These are phyloP conservation scores for Hyperopisus bebe DNA, from an alignment of 2,113 vertebrate species.

Conservation along the genomic window DNA sequence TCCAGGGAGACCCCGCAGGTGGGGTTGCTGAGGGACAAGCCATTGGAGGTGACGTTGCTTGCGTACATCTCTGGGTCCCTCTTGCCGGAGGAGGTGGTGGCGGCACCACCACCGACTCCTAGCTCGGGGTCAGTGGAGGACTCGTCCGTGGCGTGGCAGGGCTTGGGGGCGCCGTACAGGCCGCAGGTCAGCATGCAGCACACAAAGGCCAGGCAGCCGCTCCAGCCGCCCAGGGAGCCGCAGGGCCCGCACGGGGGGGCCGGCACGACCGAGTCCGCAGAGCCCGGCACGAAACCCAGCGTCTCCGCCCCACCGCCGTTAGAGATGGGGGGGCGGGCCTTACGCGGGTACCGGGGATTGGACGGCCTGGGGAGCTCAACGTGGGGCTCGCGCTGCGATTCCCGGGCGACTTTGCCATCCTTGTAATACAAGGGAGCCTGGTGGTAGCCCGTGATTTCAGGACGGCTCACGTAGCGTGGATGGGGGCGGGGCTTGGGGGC, in stretches of 20 bases:
- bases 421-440: conserved; percentile 45
- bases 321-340: conserved; percentile 57
- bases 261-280: conserved; percentile 58
- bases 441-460: conserved; percentile 58
- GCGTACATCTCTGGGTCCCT: conserved; percentile 41
- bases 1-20: conserved; percentile 53
- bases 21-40: conserved; percentile 62
- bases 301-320: conserved; percentile 68
- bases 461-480: conserved; percentile 44
- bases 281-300: conserved; percentile 79
- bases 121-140: conserved; percentile 62
- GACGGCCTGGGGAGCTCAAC: conserved; percentile 40
- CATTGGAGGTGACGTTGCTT: conserved; percentile 56
- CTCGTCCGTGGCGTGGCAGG: conserved; percentile 70
- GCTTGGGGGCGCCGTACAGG: conserved; percentile 67
- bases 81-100: not conserved
- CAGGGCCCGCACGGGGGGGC: conserved; percentile 67
- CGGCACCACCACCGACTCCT: not conserved
- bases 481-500: conserved; percentile 47
- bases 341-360: conserved; percentile 53
- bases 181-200: conserved; percentile 73
- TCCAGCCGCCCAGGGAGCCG: conserved; percentile 72
- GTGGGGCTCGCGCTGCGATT: conserved; percentile 48
- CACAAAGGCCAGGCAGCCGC: conserved; percentile 55
- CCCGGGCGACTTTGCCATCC: conserved; percentile 58